Percentiles rank a stretch among this genome's conserved stretches.
These are phyloP conservation scores for Heliornis fulica DNA, from an alignment of 2,113 vertebrate genomes.

Conservation along the genomic window DNA sequence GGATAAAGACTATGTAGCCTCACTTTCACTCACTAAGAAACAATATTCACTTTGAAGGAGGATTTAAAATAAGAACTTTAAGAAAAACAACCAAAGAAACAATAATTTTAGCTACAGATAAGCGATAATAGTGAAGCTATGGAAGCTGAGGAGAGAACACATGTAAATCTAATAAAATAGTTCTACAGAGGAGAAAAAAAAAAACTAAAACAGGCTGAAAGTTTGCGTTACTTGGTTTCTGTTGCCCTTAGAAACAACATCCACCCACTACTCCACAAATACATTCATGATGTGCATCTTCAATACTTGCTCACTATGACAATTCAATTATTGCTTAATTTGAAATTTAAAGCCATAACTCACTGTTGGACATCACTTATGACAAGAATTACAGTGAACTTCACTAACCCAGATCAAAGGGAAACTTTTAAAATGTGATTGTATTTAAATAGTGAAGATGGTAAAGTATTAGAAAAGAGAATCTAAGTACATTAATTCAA, in stretches of 20 bases:
- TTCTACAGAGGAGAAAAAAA: not conserved
- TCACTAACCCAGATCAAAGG: not conserved
- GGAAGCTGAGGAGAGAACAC: not conserved
- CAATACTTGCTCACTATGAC: not conserved
- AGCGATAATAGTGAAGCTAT: not conserved
- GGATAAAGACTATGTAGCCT: not conserved
- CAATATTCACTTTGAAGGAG: not conserved
- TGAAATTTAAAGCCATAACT: not conserved
- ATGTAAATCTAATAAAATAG: not conserved
- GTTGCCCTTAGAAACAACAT: not conserved
- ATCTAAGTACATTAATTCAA: not conserved
- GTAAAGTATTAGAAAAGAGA: not conserved
- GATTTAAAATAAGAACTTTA: not conserved
- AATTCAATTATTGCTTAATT: not conserved
- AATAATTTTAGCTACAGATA: not conserved
- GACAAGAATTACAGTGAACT: not conserved
- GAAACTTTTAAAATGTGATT: not conserved
- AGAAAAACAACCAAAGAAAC: not conserved
- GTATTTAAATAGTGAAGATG: not conserved
- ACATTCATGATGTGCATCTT: not conserved
- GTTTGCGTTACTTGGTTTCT: not conserved
- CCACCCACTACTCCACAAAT: not conserved
- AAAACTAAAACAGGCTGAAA: not conserved
- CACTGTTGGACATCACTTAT: not conserved
- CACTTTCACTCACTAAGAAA: not conserved